Evolutionary conservation across 2,113 vertebrate species (phyloP).

Genomic region (Apodemus speciosus): DNA sequence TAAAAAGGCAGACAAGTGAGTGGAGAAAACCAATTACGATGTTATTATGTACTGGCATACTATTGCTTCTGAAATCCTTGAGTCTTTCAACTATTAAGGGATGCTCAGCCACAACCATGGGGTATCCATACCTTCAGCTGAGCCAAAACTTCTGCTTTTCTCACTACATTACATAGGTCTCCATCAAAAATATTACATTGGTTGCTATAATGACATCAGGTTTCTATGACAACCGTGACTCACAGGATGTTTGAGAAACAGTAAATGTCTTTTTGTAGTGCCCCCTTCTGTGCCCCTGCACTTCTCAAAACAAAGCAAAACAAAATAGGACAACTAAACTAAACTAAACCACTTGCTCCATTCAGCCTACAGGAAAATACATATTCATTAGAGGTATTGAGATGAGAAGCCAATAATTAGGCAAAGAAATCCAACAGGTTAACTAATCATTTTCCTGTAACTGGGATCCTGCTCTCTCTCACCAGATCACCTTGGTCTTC

Average conservation of each 20-base stretch:
- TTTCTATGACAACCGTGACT: background rate
- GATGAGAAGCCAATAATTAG: background rate
- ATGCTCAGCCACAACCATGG: background rate
- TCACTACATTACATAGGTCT: background rate
- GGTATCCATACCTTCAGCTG: background rate
- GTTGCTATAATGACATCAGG: background rate
- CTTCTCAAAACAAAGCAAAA: background rate
- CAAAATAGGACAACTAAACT: background rate
- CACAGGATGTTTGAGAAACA: background rate
- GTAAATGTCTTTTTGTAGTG: background rate
- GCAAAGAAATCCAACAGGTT: background rate
- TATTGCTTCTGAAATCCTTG: background rate
- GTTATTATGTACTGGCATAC: background rate
- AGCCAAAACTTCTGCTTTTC: background rate
- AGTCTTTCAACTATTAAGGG: background rate
- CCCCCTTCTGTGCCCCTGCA: background rate
- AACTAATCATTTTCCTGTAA: background rate
- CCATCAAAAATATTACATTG: background rate
- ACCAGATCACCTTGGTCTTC: background rate
- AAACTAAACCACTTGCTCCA: background rate
- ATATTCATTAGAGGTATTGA: background rate
- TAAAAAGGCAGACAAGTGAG: background rate
- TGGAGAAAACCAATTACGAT: background rate
- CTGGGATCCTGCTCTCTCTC: background rate
- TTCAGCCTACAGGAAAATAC: background rate